Evolutionary conservation across 2,888 invertebrate species (phyloP), one percentile per base, ranked within the genome.

Genomic region (Eumerus sabulonum): DNA sequence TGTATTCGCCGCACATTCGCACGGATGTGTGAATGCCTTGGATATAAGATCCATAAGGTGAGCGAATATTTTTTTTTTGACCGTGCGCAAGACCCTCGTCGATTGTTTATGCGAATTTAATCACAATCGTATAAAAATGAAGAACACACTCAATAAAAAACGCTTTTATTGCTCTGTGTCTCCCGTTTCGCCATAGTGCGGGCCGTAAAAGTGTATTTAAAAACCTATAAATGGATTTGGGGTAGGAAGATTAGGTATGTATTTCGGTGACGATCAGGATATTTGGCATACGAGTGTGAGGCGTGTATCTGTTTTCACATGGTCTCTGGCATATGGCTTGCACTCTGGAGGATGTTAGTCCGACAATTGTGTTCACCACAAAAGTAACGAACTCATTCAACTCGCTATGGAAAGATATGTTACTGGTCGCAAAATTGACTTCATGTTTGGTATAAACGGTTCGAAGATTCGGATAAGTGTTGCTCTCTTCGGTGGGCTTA

Each of bases 21-120:
- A 27, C 48, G 45, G 12, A n/a, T 27, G 27, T 27, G 7, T 17
- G 42, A 42, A 9, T 38, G 38, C 40, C 9, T 2, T 47, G 17
- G 14, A 45, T 40, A 13, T 9, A 45, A 19, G 38, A 44, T 40
- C 45, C 54, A 50, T 60, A 48, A 44, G 74, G 38, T 38, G 38
- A 60, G 38, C 45, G 51, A 36, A 7, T 51, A 44, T 44, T 1
- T 67, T 73, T 74, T 73, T 64, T 11, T 19, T 40, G 40, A 11
- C 36, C 5, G 42, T 56, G 40, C 56, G 45, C 53, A 62, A 56
- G 45, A 70, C 68, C 59, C 11, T 71, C 59, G 35, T 7, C 27
- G 64, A 74, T 74, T 70, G 74, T 79, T 79, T 74, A 79, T 74
- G 79, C 74, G 74, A 70, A 79, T 79, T 79, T 79, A 79, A 79